These are phyloP conservation scores for Chouioia cunea DNA, from an alignment of 2,888 invertebrate species.

Conservation along the genomic window DNA sequence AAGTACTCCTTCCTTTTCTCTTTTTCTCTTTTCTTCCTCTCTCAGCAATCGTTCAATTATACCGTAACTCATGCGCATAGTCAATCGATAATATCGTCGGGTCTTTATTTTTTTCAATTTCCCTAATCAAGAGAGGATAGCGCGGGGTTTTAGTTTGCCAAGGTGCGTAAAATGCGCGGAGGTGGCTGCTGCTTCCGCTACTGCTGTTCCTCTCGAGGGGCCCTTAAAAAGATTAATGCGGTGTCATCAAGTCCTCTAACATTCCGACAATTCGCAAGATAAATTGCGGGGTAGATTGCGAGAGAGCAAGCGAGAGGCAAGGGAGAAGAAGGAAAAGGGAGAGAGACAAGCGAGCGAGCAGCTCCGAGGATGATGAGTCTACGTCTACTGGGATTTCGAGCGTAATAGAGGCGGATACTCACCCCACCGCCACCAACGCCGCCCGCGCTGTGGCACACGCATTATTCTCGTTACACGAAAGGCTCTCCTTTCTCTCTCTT, in stretches of 20 bases:
- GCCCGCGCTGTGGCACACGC: conserved; percentile 49
- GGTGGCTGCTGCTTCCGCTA: too few species aligned
- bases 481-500: conserved; percentile 29
- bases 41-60: conserved; percentile 29
- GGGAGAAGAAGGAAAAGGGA: background rate
- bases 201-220: background rate
- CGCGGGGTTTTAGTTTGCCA: too few species aligned
- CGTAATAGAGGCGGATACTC: conserved; percentile 54
- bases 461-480: conserved; percentile 59
- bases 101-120: conserved; percentile 11
- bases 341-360: conserved; percentile 36
- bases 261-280: conserved; percentile 45
- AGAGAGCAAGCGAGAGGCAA: conserved; percentile 21
- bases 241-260: conserved; percentile 45
- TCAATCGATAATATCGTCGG: background rate
- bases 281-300: conserved; percentile 44
- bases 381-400: conserved; percentile 58
- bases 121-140: too few species aligned
- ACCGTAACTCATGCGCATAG: background rate
- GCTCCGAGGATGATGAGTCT: conserved; percentile 48
- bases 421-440: too few species aligned
- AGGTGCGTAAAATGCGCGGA: conserved; percentile 1
- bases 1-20: conserved; percentile 28
- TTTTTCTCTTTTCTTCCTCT: background rate
- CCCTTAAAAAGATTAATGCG: conserved; percentile 45